Conservation (phyloP, 2,113 vertebrate species). For the Panthera tigris region DNA sequence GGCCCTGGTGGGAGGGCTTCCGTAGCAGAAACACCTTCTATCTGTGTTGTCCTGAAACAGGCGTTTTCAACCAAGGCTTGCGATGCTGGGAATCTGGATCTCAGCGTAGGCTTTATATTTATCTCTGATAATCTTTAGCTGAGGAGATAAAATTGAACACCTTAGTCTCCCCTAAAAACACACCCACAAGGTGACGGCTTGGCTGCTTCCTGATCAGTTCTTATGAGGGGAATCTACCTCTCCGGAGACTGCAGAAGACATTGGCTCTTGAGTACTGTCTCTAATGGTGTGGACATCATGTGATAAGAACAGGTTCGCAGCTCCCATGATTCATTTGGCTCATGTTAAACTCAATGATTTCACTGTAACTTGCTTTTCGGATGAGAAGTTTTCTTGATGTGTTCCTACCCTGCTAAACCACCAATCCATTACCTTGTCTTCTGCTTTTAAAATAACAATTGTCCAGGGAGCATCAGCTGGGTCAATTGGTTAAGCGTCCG, state of each 20-base stretch:
- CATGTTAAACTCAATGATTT: background rate
- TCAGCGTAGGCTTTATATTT: background rate
- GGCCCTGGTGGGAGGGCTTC: no score
- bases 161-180: background rate
- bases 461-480: no score
- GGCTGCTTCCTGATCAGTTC: background rate
- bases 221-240: background rate
- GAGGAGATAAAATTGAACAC: background rate
- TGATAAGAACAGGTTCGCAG: background rate
- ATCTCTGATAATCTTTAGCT: background rate
- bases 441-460: background rate
- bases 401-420: background rate
- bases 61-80: background rate
- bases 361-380: background rate
- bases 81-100: background rate
- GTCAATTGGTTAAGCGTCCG: no score
- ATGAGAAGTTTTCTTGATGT: background rate
- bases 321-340: accelerated
- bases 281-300: no score
- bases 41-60: background rate
- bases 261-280: background rate
- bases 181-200: background rate
- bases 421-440: background rate
- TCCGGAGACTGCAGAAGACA: background rate
- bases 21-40: background rate